Evolutionary conservation across 2,888 invertebrate species (phyloP).

Genomic region (Leucoma salicis): DNA sequence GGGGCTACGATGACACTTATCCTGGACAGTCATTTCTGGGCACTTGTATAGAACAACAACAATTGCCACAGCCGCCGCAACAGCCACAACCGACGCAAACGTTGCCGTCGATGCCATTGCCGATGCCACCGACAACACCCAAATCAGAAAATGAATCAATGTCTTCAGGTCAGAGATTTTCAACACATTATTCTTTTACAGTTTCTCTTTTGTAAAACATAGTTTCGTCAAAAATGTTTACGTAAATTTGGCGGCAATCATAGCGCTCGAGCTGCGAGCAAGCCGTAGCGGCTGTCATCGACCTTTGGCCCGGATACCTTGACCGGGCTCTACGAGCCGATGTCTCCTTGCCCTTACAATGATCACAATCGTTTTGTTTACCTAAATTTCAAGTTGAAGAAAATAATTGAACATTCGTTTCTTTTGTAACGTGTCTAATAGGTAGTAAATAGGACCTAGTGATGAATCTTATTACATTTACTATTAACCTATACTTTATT

Average conservation of each 20-base stretch:
- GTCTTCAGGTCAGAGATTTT: constrained; percentile 70
- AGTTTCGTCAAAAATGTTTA: constrained; percentile 1
- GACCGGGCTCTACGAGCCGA: constrained; percentile 70
- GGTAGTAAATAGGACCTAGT: too few relatives aligned
- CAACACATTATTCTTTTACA: constrained; percentile 7
- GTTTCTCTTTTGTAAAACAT: not conserved
- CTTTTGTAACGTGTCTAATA: constrained; percentile 8
- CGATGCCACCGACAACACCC: constrained; percentile 76
- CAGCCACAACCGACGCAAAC: constrained; percentile 78
- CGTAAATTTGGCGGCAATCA: constrained; percentile 61
- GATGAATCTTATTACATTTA: too few relatives aligned
- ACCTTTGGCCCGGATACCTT: constrained; percentile 82
- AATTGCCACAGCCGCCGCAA: constrained; percentile 67
- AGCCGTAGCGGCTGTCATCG: constrained; percentile 67
- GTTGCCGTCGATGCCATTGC: constrained; percentile 76
- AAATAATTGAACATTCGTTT: constrained; percentile 17
- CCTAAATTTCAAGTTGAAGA: constrained; percentile 40
- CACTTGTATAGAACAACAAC: constrained; percentile 79
- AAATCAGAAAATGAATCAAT: constrained; percentile 81
- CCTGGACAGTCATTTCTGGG: constrained; percentile 68
- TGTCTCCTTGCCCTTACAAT: constrained; percentile 67
- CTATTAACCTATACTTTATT: too few relatives aligned
- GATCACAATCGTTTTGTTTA: constrained; percentile 70
- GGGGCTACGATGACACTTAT: constrained; percentile 86
- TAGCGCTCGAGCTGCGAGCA: constrained; percentile 38